Evolutionary conservation across 2,797 vertebrate species (phyloP).

Genomic region (Halcyon leucocephala): DNA sequence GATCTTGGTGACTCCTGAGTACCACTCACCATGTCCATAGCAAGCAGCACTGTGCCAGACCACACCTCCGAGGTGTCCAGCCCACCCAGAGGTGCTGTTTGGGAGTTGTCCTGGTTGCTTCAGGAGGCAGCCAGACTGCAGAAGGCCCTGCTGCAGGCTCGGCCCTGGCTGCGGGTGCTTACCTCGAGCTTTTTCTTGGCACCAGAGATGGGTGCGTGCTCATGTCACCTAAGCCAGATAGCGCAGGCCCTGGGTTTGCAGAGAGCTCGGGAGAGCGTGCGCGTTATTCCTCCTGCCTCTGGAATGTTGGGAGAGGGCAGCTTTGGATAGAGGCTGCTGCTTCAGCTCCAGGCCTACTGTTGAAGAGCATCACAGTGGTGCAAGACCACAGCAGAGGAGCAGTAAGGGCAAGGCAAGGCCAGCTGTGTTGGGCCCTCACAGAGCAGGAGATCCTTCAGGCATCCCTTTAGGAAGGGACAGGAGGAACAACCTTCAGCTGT

Average conservation of each 20-base stretch:
- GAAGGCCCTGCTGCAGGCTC: background rate
- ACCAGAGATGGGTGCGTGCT: background rate
- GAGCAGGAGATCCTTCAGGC: background rate
- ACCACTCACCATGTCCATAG: rapidly evolving
- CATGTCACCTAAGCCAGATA: background rate
- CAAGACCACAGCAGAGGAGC: background rate
- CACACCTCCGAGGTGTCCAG: too few species aligned
- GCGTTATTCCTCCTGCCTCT: background rate
- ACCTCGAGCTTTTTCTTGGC: background rate
- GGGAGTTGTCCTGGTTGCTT: background rate
- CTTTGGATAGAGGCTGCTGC: background rate
- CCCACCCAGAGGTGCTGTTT: background rate
- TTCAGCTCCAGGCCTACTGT: rapidly evolving
- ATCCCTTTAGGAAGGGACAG: background rate
- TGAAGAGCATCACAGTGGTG: rapidly evolving
- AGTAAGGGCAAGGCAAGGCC: background rate
- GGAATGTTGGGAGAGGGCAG: background rate
- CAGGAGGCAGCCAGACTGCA: background rate
- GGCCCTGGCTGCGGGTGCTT: rapidly evolving
- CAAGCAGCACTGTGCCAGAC: background rate
- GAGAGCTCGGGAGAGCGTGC: background rate
- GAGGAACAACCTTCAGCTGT: background rate
- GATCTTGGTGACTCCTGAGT: too few species aligned
- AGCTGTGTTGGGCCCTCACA: rapidly evolving
- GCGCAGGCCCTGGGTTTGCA: background rate